Percentiles rank a stretch among this genome's conserved stretches.
phyloP scores from a whole-genome alignment of 2,113 vertebrate species.

The Hyla sarda region DNA sequence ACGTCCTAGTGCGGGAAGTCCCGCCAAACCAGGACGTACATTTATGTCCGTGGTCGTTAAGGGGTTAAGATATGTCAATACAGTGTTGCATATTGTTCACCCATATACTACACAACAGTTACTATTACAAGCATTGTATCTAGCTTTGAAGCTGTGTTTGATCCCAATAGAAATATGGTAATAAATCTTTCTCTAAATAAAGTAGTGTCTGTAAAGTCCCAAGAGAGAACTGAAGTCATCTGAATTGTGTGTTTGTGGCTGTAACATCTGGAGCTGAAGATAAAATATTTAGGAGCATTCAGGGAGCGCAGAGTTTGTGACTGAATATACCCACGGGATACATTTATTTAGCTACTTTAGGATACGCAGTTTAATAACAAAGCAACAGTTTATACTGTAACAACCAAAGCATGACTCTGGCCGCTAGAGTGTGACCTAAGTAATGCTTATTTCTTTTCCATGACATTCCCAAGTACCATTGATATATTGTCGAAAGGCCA shows the following conservation, averaged over 20 bases:
- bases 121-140: background rate
- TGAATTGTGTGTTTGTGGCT: background rate
- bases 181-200: background rate
- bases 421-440: background rate
- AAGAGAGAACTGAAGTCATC: background rate
- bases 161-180: background rate
- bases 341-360: background rate
- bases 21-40: too few species aligned
- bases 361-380: background rate
- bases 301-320: background rate
- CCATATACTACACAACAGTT: background rate
- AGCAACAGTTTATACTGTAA: background rate
- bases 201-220: background rate
- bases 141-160: background rate
- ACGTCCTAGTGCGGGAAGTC: too few species aligned
- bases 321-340: background rate
- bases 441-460: background rate
- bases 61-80: background rate
- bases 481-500: too few species aligned
- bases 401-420: background rate
- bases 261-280: constrained; percentile 4
- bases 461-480: too few species aligned
- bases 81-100: background rate
- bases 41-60: too few species aligned
- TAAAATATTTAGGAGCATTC: background rate